A percentile compares a stretch with the other conserved stretches of the same genome.
Conservation (phyloP, 2,888 invertebrate genomes). For the Carpatolechia fugitivella region DNA sequence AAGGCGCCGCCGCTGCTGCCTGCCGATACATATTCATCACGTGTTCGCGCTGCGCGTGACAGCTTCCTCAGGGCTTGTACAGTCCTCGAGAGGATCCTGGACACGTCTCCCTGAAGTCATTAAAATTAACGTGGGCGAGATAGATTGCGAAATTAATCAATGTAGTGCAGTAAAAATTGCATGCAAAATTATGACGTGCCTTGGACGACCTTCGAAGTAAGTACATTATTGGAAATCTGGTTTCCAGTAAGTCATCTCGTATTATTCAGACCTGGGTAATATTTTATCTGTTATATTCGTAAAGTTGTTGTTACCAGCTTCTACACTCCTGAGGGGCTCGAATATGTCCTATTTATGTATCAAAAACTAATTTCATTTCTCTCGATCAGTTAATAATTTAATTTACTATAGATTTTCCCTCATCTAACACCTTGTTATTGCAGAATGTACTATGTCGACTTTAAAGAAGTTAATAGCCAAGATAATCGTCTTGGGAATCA, state of each 20-base stretch:
- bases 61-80: slow-evolving; percentile 63
- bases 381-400: no score
- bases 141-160: slow-evolving; percentile 1
- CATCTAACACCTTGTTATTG: background rate
- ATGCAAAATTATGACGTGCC: no score
- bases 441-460: background rate
- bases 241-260: no score
- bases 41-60: slow-evolving; percentile 74
- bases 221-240: no score
- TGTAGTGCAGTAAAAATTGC: background rate
- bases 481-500: slow-evolving; percentile 9
- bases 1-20: slow-evolving; percentile 72
- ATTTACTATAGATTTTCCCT: background rate
- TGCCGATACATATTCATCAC: slow-evolving; percentile 76
- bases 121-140: background rate
- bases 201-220: no score
- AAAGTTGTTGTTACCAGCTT: no score
- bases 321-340: no score
- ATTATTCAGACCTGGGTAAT: no score
- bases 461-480: background rate
- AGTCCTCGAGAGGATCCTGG: background rate
- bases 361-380: no score
- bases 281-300: no score
- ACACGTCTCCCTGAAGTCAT: background rate
- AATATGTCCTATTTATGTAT: no score